phyloP scores from a whole-genome alignment of 2,113 vertebrate genomes.

The Macquaria australasica region DNA sequence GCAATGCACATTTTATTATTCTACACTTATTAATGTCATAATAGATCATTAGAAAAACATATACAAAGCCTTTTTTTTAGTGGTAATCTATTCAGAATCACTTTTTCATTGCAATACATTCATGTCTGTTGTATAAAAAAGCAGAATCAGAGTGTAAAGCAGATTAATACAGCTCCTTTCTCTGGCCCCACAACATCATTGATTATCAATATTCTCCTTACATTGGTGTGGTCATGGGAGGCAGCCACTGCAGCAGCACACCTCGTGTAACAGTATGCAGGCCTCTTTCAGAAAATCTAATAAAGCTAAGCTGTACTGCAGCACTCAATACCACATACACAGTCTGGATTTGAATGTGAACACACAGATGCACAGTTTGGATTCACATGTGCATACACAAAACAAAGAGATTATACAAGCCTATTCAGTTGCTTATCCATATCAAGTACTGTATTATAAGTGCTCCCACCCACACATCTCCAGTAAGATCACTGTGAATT shows the following conservation, averaged over 20 bases:
- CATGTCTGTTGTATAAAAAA: background rate
- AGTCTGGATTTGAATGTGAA: background rate
- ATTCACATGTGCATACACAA: background rate
- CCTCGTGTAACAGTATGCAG: conserved; percentile 69
- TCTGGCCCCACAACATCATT: conserved; percentile 85
- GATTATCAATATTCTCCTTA: conserved; percentile 90
- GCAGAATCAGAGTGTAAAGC: conserved; percentile 1
- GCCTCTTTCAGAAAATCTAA: conserved; percentile 80
- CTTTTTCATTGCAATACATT: conserved; percentile 4
- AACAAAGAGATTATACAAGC: background rate
- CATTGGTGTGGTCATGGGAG: conserved; percentile 81
- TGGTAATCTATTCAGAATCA: background rate
- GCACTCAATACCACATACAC: conserved; percentile 21
- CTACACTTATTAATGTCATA: background rate
- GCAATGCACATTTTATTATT: background rate
- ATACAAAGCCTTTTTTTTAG: conserved; percentile 55
- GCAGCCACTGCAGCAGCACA: conserved; percentile 86
- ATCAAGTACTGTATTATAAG: background rate
- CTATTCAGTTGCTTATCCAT: background rate
- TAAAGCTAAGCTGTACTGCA: conserved; percentile 72
- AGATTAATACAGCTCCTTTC: conserved; percentile 54
- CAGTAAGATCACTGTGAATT: background rate
- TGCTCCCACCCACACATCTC: background rate
- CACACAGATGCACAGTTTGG: conserved; percentile 12
- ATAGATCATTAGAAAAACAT: conserved; percentile 42